These are phyloP conservation scores for Otus sunia DNA, from an alignment of 2,113 vertebrate species.

Conservation along the genomic window DNA sequence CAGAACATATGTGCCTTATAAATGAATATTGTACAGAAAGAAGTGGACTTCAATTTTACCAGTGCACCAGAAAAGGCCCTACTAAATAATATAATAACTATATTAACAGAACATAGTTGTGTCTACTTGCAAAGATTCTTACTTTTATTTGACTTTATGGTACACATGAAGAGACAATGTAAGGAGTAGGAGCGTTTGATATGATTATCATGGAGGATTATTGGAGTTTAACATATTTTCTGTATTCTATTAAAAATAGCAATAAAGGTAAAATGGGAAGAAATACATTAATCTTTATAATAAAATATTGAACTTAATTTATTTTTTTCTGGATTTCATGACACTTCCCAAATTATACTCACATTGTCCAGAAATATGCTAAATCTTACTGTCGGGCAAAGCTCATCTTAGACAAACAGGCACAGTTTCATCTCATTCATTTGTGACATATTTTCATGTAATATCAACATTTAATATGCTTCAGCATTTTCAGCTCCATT, in stretches of 20 bases:
- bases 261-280: background rate
- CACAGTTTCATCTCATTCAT: background rate
- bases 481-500: background rate
- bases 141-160: background rate
- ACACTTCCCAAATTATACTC: background rate
- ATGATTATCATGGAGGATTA: background rate
- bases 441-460: background rate
- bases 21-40: background rate
- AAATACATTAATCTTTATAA: background rate
- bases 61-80: fast-evolving
- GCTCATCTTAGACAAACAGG: background rate
- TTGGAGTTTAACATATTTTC: background rate
- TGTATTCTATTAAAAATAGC: background rate
- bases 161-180: background rate
- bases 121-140: background rate
- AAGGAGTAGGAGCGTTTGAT: background rate
- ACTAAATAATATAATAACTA: background rate
- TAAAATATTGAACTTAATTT: background rate
- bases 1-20: background rate
- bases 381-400: background rate
- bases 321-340: background rate
- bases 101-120: background rate
- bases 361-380: background rate
- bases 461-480: background rate
- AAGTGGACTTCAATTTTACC: background rate